Percentiles rank a stretch among this genome's conserved stretches.
phyloP scores from a whole-genome alignment of 2,113 vertebrate species.

The Cebidichthys violaceus region DNA sequence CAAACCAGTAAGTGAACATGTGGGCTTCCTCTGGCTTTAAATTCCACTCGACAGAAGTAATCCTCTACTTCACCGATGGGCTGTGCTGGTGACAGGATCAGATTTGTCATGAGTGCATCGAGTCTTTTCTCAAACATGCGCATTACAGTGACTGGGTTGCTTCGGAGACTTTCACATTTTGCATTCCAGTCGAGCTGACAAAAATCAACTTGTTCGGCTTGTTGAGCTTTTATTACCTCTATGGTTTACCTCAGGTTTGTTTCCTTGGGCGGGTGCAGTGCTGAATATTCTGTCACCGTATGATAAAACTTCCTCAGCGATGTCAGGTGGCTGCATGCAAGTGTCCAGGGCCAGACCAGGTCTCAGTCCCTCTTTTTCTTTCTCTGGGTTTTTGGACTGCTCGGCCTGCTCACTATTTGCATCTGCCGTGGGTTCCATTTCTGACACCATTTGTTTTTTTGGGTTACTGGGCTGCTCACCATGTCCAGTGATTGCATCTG shows the following conservation, averaged over 20 bases:
- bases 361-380: background rate
- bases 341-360: background rate
- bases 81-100: background rate
- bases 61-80: background rate
- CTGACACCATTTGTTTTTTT: background rate
- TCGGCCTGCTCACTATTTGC: background rate
- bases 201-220: too few relatives aligned
- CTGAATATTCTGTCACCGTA: background rate
- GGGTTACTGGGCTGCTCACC: background rate
- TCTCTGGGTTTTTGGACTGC: background rate
- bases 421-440: background rate
- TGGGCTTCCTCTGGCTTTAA: background rate
- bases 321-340: background rate
- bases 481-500: background rate
- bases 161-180: background rate
- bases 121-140: slow-evolving; percentile 1
- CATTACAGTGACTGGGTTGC: background rate
- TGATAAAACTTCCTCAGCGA: background rate
- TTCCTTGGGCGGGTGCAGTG: background rate
- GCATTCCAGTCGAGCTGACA: too few relatives aligned
- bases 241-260: background rate
- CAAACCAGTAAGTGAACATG: background rate
- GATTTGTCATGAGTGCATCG: background rate
- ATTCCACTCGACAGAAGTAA: background rate
- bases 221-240: background rate